Evolutionary conservation across 2,113 vertebrate species (phyloP).

Genomic region (Periophthalmodon schlosseri): DNA sequence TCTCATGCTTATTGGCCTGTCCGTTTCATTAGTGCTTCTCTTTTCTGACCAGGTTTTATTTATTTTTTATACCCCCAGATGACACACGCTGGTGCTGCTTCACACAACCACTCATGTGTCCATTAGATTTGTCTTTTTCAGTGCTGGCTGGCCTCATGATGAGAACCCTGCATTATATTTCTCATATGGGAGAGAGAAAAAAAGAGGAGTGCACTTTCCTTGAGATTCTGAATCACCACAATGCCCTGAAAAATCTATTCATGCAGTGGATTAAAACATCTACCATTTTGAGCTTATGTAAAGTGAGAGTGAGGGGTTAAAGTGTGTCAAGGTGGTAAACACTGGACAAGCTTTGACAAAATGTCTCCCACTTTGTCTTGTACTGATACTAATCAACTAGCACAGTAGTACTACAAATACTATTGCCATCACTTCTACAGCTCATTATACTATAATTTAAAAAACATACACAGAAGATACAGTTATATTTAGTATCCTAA

Average conservation of each 20-base stretch:
- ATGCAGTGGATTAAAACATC: constrained; percentile 9
- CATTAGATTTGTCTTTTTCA: constrained; percentile 61
- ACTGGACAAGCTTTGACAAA: neutral
- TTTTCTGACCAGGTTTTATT: constrained; percentile 24
- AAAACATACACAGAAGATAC: too few species aligned
- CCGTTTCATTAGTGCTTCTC: constrained; percentile 52
- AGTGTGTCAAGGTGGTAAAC: constrained; percentile 3
- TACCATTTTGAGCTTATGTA: constrained; percentile 3
- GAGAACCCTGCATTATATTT: constrained; percentile 49
- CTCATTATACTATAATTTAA: too few species aligned
- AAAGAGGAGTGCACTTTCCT: constrained; percentile 50
- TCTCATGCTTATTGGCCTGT: constrained; percentile 59
- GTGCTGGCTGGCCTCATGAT: constrained; percentile 27
- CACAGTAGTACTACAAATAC: too few species aligned
- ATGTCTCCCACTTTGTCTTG: neutral
- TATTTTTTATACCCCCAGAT: constrained; percentile 40
- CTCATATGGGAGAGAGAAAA: constrained; percentile 20
- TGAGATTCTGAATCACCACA: constrained; percentile 55
- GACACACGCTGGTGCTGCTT: constrained; percentile 52
- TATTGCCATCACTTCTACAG: neutral
- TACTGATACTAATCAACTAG: neutral
- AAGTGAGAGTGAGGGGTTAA: constrained; percentile 6
- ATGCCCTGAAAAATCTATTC: constrained; percentile 33
- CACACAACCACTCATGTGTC: constrained; percentile 62
- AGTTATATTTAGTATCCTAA: neutral